Conservation (phyloP, 2,888 invertebrate species). For the Allophyes oxyacanthae region DNA sequence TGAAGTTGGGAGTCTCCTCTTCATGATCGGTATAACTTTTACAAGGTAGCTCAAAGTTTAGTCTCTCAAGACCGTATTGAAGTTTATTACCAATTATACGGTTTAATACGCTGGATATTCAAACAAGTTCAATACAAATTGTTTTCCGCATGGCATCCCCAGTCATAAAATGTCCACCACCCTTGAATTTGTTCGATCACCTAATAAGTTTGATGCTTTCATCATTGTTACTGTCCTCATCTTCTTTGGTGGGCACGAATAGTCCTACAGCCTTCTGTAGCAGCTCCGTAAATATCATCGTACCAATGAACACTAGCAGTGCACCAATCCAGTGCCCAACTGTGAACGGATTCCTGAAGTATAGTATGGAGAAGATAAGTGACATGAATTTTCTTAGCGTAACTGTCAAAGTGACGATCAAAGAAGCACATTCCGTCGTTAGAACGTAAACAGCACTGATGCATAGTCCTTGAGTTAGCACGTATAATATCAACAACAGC, state of each 20-base stretch:
- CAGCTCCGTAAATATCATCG: constrained; percentile 96
- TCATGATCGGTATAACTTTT: too few relatives aligned
- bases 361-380: constrained; percentile 97
- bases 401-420: constrained; percentile 98
- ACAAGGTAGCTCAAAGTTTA: too few relatives aligned
- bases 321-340: constrained; percentile 97
- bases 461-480: constrained; percentile 96
- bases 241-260: constrained; percentile 70
- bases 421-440: constrained; percentile 97
- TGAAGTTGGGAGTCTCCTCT: too few relatives aligned
- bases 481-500: constrained; percentile 94
- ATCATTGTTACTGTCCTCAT: constrained; percentile 76
- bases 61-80: too few relatives aligned
- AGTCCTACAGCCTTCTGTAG: constrained; percentile 85
- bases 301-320: constrained; percentile 96
- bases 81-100: too few relatives aligned
- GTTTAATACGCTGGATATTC: too few relatives aligned
- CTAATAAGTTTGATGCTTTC: constrained; percentile 22
- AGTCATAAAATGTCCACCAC: too few relatives aligned
- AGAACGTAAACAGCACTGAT: constrained; percentile 98
- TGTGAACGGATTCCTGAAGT: constrained; percentile 98
- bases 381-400: constrained; percentile 98
- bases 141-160: too few relatives aligned
- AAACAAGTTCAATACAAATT: too few relatives aligned
- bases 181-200: too few relatives aligned